Evolutionary conservation across 2,888 invertebrate species (phyloP), one percentile per base, ranked within the genome.

Genomic region (Parochlus steinenii): DNA sequence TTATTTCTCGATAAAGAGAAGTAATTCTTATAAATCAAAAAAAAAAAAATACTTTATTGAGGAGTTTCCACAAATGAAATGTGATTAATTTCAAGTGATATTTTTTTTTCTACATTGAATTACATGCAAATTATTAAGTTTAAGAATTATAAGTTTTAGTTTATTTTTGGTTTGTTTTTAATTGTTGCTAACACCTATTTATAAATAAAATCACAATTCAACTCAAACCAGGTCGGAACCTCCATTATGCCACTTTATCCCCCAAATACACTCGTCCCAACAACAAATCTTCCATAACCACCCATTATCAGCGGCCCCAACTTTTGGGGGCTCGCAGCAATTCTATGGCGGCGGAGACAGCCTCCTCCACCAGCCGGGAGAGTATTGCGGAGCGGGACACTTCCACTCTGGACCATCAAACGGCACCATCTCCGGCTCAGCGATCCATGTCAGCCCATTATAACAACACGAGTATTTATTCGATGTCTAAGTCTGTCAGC

Each of bases 341-440:
- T 55, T 58, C 55, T 50, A 54, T 51, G 56, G 55, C 52, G 49
- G 54, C 63, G 63, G 62, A 63, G 29, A 57, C 54, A 53, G 61
- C 60, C 53, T 64, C 63, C 50, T 64, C 64, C 58, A 62, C 50
- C 62, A 63, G 54, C 56, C 66, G 59, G 60, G 63, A 53, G 58
- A 59, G 46, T 56, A 53, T 52, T 54, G 54, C 49, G 55, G 44
- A 46, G 46, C 44, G 24, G 48, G 37, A 46, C 46, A 48, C 42
- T 27, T 47, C 43, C 41, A 45, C 45, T 44, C 48, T 42, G 43
- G 44, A 40, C 38, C 50, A 51, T 40, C 49, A 43, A 33, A 29
- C 15, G 36, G 36, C 29, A 30, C 36, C 29, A 36, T 36, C 36
- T 30, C 29, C 19, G 36, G 36, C 12, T 36, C 42, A 33, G 29